Base-by-base conservation (phyloP, 1,140 invertebrate species). In the Pseudoatta argentina region DNA sequence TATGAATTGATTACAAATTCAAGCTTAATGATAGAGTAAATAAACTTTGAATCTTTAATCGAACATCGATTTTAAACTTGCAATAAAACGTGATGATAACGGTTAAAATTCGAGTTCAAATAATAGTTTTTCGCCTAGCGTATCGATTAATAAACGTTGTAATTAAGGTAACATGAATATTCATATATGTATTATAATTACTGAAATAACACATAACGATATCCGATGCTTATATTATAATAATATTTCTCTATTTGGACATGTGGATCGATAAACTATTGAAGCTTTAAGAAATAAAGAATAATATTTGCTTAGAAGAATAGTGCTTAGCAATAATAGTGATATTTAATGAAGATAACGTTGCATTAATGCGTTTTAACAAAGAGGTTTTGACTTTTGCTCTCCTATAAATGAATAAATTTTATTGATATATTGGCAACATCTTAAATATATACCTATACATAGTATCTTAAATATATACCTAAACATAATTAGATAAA, bases 71-170 rank as follows among this genome's bases (percentile, higher is more conserved):
- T 83, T 61, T 53, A 39, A 51, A 39, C 69, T 51, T 34, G 69
- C 55, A 83, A 61, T 83, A 72, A 73, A 83, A 75, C 39, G 57
- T 72, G 55, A 57, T 16, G 39, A 39, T 27, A 82, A 82, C 67
- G 69, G 14, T 61, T 73, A 83, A 83, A 83, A 83, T 83, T 83
- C 48, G 79, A 75, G 79, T 83, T 61, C 55, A 73, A 83, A 83
- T 57, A 83, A 75, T 83, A 57, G 39, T 64, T 61, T 63, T 55
- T 83, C 69, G n/a, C 67, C 27, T 44, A 72, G 55, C 51, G 55
- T 83, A 83, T 83, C 79, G 79, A 83, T 83, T 83, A 83, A 83
- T 75, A 83, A 83, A 83, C 79, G 79, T 83, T 83, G 79, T 61
- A 83, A 83, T 83, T 83, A 83, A 83, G 79, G 71, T 51, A 61